These are phyloP conservation scores for Ophion ventricosus DNA, from an alignment of 2,888 invertebrate species.

Conservation along the genomic window DNA sequence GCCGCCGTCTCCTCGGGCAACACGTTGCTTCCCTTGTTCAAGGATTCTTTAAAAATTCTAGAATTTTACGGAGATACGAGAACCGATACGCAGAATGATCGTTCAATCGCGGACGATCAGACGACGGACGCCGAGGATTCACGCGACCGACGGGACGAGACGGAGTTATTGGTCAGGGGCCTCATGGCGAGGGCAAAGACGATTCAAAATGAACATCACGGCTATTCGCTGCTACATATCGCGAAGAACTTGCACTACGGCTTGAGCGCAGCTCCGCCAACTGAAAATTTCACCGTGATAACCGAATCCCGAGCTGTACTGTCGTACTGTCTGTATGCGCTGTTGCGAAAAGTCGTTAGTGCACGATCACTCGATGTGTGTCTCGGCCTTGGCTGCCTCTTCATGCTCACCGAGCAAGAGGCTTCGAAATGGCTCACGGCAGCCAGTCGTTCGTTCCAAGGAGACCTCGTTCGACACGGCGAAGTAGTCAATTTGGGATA, in stretches of 20 bases:
- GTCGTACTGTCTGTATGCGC: constrained; percentile 71
- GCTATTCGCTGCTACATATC: constrained; percentile 73
- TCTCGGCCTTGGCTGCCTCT: constrained; percentile 79
- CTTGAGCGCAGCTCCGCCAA: constrained; percentile 45
- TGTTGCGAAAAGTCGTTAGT: constrained; percentile 81
- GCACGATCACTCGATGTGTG: constrained; percentile 79
- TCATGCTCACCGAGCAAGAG: constrained; percentile 75
- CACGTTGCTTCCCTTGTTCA: constrained; percentile 70
- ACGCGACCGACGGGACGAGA: constrained; percentile 9
- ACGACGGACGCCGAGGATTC: constrained; percentile 35
- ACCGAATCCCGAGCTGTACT: constrained; percentile 73
- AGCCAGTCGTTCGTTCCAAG: constrained; percentile 69
- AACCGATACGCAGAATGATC: neutral
- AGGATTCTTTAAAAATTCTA: constrained; percentile 63
- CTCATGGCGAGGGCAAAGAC: constrained; percentile 54
- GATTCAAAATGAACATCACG: constrained; percentile 72
- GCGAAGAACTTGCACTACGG: constrained; percentile 71
- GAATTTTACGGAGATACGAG: constrained; percentile 40
- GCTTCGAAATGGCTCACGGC: constrained; percentile 73
- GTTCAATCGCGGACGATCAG: neutral
- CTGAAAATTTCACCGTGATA: constrained; percentile 59
- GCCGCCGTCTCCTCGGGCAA: constrained; percentile 70
- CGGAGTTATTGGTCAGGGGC: constrained; percentile 41
- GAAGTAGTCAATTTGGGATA: constrained; percentile 75
- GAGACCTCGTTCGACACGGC: constrained; percentile 71